Evolutionary conservation across 2,888 invertebrate genomes (phyloP).

Genomic region (Nemapogon koenigi): DNA sequence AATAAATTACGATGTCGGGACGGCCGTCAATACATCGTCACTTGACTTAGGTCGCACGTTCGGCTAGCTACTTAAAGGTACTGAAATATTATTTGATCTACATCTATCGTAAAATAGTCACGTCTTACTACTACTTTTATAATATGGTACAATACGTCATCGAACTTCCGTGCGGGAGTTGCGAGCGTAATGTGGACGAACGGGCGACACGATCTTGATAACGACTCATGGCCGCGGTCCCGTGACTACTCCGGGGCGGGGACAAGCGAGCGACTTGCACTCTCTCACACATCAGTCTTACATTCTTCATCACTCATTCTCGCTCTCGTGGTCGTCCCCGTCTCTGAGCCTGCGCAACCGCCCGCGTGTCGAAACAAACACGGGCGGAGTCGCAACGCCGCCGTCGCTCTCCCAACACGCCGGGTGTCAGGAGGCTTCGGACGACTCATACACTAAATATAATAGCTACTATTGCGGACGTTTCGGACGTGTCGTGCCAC

Average conservation of each 20-base stretch:
- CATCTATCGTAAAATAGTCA: constrained; percentile 49
- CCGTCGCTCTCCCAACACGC: constrained; percentile 44
- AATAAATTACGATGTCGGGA: constrained; percentile 65
- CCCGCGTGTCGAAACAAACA: constrained; percentile 10
- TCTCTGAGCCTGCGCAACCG: constrained; percentile 43
- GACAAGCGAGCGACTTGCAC: constrained; percentile 55
- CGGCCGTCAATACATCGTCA: constrained; percentile 61
- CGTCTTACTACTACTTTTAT: constrained; percentile 33
- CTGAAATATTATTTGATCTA: constrained; percentile 54
- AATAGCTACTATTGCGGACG: constrained; percentile 62
- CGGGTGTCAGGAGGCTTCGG: constrained; percentile 44
- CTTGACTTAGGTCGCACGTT: constrained; percentile 64
- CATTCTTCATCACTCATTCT: constrained; percentile 51
- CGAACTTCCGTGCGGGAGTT: constrained; percentile 38
- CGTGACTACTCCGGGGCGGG: constrained; percentile 50
- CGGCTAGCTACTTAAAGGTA: constrained; percentile 62
- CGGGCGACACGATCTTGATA: constrained; percentile 59
- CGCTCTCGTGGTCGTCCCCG: constrained; percentile 58
- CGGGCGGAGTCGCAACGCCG: constrained; percentile 26
- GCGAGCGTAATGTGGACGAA: constrained; percentile 59
- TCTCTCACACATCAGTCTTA: constrained; percentile 27
- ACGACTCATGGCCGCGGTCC: constrained; percentile 54
- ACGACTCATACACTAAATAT: constrained; percentile 52
- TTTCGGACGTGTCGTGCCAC: constrained; percentile 42
- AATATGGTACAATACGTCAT: constrained; percentile 60